Percentiles rank a stretch among this genome's conserved stretches.
These are phyloP conservation scores for Atta texana DNA, from an alignment of 1,140 invertebrate genomes.

Conservation along the genomic window DNA sequence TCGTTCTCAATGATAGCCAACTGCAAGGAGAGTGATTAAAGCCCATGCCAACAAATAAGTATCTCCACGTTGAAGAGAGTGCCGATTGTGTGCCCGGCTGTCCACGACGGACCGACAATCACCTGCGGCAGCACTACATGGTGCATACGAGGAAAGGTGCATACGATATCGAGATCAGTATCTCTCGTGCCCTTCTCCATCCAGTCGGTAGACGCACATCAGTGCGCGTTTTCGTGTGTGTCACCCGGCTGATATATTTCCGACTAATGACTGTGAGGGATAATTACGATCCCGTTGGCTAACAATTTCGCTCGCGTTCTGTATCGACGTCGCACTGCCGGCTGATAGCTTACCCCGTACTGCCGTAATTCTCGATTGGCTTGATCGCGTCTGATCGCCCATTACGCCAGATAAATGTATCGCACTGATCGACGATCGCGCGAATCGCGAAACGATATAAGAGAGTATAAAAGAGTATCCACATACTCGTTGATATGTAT, in stretches of 20 bases:
- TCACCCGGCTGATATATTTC: constrained; percentile 67
- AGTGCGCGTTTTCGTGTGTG: constrained; percentile 65
- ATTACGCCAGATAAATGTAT: constrained; percentile 57
- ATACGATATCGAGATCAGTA: constrained; percentile 64
- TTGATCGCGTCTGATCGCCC: constrained; percentile 44
- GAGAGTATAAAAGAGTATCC: neutral
- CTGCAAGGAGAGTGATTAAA: constrained; percentile 29
- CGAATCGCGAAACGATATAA: constrained; percentile 55
- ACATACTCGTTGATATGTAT: neutral
- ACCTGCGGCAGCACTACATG: constrained; percentile 62
- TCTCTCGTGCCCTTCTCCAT: constrained; percentile 3
- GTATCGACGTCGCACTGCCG: constrained; percentile 17
- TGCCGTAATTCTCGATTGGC: constrained; percentile 59
- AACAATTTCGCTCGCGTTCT: constrained; percentile 51
- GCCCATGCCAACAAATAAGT: constrained; percentile 58
- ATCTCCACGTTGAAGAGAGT: constrained; percentile 62
- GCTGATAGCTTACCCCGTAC: constrained; percentile 7
- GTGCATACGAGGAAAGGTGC: constrained; percentile 53
- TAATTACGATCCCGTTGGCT: constrained; percentile 67
- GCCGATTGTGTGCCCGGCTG: constrained; percentile 43
- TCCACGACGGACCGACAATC: constrained; percentile 37
- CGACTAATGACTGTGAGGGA: constrained; percentile 70
- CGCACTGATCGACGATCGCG: constrained; percentile 30
- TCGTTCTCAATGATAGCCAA: constrained; percentile 20
- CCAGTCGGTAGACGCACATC: constrained; percentile 47